phyloP scores from a whole-genome alignment of 2,888 invertebrate genomes.

The Sinhomidia bicolor region DNA sequence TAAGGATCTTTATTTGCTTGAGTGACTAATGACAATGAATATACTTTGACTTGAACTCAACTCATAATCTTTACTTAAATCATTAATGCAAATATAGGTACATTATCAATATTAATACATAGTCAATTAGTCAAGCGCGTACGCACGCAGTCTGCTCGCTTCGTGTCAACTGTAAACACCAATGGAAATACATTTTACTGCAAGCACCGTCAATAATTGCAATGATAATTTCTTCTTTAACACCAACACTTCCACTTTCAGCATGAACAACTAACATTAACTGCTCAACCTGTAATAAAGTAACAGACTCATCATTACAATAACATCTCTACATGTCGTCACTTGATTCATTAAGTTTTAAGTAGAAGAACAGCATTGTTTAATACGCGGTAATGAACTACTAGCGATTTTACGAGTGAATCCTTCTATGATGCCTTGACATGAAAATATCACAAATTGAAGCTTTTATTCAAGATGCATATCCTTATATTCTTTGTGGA shows the following conservation, averaged over 20 bases:
- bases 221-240: neutral
- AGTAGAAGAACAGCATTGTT: neutral
- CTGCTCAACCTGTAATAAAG: neutral
- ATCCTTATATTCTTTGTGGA: slow-evolving; percentile 23
- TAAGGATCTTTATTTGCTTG: neutral
- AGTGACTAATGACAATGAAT: neutral
- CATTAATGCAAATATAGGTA: neutral
- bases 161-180: neutral
- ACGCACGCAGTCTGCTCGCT: neutral
- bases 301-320: neutral
- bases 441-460: slow-evolving; percentile 46
- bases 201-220: neutral
- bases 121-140: slow-evolving; percentile 23
- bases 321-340: neutral
- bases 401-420: slow-evolving; percentile 22
- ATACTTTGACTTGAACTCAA: slow-evolving; percentile 3
- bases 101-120: neutral
- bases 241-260: slow-evolving; percentile 21
- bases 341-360: neutral
- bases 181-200: neutral
- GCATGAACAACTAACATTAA: neutral
- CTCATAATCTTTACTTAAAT: neutral
- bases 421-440: slow-evolving; percentile 48
- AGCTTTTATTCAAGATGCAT: slow-evolving; percentile 1
- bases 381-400: slow-evolving; percentile 33